These are phyloP conservation scores for Euplexia lucipara DNA, from an alignment of 2,888 invertebrate species.

Conservation along the genomic window DNA sequence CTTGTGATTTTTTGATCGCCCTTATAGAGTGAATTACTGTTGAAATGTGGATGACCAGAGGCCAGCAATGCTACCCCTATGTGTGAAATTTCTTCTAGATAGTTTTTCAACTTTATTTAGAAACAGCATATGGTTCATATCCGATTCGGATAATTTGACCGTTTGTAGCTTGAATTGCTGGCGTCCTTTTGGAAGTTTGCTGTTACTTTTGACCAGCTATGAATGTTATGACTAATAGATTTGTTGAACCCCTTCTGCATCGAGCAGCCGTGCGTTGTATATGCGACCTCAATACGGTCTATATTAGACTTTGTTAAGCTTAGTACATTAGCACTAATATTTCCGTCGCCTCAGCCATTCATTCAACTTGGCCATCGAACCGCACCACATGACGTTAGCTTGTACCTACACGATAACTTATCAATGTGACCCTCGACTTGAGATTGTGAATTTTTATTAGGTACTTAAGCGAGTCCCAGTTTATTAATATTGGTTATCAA, in stretches of 20 bases:
- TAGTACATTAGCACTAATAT: conserved; percentile 10
- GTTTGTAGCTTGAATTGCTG: no score
- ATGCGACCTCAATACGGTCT: neutral
- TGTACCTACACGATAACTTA: conserved; percentile 50
- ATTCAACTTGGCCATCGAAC: conserved; percentile 69
- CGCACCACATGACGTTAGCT: conserved; percentile 52
- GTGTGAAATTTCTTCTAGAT: no score
- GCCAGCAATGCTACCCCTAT: no score
- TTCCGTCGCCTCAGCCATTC: conserved; percentile 41
- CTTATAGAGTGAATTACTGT: no score
- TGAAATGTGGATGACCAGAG: no score
- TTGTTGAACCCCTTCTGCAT: neutral
- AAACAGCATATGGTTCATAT: no score
- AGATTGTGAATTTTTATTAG: conserved; percentile 56
- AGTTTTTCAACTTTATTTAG: no score
- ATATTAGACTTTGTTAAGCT: conserved; percentile 1
- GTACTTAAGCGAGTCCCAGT: conserved; percentile 20
- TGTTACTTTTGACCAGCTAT: neutral
- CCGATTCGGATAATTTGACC: no score
- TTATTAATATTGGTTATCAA: conserved; percentile 46
- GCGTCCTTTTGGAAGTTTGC: neutral
- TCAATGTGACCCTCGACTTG: conserved; percentile 55
- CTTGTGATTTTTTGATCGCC: no score
- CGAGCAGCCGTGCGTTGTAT: neutral
- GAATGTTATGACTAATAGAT: neutral